A percentile compares a stretch with the other conserved stretches of the same genome.
These are phyloP conservation scores for Onthophagus sagittarius DNA, from an alignment of 2,888 invertebrate genomes.

Conservation along the genomic window DNA sequence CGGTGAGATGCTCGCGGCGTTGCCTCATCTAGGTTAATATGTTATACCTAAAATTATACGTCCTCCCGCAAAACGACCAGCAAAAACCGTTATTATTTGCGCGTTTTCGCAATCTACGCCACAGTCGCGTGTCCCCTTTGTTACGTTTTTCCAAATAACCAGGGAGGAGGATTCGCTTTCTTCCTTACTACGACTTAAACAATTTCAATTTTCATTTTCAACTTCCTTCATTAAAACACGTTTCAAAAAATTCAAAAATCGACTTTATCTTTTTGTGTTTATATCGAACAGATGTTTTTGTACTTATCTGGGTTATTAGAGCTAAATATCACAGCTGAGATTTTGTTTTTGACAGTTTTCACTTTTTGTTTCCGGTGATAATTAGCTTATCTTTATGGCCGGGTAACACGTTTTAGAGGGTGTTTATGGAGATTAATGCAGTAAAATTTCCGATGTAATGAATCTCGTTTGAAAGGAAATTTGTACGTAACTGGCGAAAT, in stretches of 20 bases:
- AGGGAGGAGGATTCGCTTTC: neutral
- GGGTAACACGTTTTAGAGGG: neutral
- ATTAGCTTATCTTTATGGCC: neutral
- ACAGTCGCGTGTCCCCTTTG: neutral
- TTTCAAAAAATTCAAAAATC: no score
- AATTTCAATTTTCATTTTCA: neutral
- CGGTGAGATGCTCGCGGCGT: constrained; percentile 27
- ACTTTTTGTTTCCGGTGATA: neutral
- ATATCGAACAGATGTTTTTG: neutral
- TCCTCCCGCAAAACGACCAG: constrained; percentile 19
- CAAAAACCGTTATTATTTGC: neutral
- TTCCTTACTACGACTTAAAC: neutral
- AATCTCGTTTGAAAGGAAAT: no score
- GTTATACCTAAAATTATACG: constrained; percentile 34
- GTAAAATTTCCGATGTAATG: no score
- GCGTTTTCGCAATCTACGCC: neutral
- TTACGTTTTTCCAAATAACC: neutral
- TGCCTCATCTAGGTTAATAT: constrained; percentile 48
- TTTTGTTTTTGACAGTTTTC: neutral
- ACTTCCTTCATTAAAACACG: neutral
- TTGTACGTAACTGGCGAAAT: no score
- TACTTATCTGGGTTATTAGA: neutral
- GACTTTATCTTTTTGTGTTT: neutral
- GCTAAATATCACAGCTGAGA: neutral
- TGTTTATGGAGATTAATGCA: neutral